phyloP scores from a whole-genome alignment of 1,140 invertebrate genomes.

The Phymorhynchus buccinoides region DNA sequence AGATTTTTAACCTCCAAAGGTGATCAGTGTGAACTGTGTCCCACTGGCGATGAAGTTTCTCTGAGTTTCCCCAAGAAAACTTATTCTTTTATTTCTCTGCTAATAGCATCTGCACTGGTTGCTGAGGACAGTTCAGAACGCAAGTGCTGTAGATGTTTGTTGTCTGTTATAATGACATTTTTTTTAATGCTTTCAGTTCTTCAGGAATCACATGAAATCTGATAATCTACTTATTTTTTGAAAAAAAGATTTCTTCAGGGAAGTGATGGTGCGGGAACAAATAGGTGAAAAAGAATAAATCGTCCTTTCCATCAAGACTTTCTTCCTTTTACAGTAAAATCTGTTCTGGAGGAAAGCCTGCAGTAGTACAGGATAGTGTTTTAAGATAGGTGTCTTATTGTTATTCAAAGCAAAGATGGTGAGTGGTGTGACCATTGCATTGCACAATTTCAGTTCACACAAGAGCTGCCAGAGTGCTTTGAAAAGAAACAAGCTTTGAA shows the following conservation, averaged over 20 bases:
- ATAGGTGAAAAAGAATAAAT: not conserved
- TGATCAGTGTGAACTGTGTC: not conserved
- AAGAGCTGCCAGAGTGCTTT: not conserved
- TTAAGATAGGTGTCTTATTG: no score
- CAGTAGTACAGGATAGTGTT: not conserved
- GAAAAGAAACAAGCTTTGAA: not conserved
- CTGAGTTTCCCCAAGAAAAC: not conserved
- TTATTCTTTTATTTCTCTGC: not conserved
- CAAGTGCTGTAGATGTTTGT: not conserved
- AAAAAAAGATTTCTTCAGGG: not conserved
- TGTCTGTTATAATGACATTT: not conserved
- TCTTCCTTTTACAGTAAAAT: not conserved
- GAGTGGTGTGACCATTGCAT: not conserved
- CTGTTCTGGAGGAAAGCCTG: not conserved
- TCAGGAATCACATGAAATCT: not conserved
- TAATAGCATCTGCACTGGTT: not conserved
- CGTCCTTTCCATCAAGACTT: not conserved
- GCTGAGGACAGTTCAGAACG: not conserved
- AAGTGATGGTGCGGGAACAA: not conserved
- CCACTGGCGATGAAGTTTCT: not conserved
- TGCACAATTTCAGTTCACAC: not conserved
- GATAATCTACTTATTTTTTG: no score
- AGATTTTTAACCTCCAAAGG: not conserved
- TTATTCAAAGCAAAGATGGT: no score
- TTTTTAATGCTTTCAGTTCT: not conserved